A percentile compares a stretch with the other conserved stretches of the same genome.
These are phyloP conservation scores for Dallia pectoralis DNA, from an alignment of 2,797 vertebrate species.

Conservation along the genomic window DNA sequence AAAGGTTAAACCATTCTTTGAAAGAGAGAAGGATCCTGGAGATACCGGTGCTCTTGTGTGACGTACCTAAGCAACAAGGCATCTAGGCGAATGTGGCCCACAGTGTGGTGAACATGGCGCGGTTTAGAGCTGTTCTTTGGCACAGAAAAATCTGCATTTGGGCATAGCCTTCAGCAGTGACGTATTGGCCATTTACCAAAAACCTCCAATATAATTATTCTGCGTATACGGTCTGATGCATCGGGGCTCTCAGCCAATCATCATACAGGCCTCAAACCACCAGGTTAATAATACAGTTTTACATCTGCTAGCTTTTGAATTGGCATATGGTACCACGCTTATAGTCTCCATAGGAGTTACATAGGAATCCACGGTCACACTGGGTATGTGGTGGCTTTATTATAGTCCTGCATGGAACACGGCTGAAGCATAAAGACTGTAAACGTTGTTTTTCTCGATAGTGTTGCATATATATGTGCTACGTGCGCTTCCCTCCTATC, in stretches of 20 bases:
- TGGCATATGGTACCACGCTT: conserved; percentile 76
- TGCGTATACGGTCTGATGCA: too few species aligned
- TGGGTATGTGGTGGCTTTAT: conserved; percentile 82
- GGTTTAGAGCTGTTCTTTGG: too few species aligned
- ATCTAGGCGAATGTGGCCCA: too few species aligned
- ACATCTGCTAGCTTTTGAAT: conserved; percentile 79
- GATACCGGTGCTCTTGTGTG: not conserved
- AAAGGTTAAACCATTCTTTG: conserved; percentile 57
- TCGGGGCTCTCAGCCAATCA: too few species aligned
- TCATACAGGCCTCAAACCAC: too few species aligned
- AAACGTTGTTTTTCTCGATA: not conserved
- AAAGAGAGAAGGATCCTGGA: conserved; percentile 16
- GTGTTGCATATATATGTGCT: conserved; percentile 9
- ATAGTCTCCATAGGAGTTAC: conserved; percentile 77
- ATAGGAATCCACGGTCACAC: conserved; percentile 71
- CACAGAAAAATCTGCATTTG: too few species aligned
- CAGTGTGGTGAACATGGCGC: too few species aligned
- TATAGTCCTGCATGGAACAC: conserved; percentile 73
- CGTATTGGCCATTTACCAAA: conserved; percentile 34
- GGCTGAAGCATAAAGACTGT: conserved; percentile 72
- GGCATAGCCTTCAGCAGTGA: conserved; percentile 47
- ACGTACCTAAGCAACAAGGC: too few species aligned
- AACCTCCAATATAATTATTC: too few species aligned
- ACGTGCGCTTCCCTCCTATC: not conserved
- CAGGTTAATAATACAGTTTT: conserved; percentile 66